Percentiles rank a stretch among this genome's conserved stretches.
Conservation (phyloP, 2,113 vertebrate species). For the Nyctibius bracteatus region DNA sequence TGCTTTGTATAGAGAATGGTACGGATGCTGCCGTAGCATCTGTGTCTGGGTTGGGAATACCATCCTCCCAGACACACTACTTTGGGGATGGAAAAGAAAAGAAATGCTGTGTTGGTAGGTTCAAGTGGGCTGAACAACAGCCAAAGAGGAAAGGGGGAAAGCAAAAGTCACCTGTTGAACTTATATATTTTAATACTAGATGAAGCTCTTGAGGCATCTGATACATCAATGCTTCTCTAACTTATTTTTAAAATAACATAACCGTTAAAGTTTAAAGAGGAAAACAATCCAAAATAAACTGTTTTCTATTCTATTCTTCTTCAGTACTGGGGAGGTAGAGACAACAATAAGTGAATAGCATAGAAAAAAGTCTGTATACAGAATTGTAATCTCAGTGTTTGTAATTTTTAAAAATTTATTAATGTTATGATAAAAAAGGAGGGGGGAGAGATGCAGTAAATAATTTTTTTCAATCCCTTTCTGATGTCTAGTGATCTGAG, state of each 20-base stretch:
- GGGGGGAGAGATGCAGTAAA: background rate
- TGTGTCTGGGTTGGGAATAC: background rate
- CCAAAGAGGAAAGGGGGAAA: background rate
- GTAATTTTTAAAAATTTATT: background rate
- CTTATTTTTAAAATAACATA: background rate
- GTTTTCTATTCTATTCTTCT: background rate
- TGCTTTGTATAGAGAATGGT: background rate
- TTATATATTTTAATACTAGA: background rate
- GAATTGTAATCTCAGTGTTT: background rate
- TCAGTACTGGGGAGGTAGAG: background rate
- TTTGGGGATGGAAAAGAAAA: background rate
- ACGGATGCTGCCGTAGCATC: background rate
- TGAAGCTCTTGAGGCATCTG: background rate
- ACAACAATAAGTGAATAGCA: background rate
- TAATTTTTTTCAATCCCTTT: background rate
- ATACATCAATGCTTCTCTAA: background rate
- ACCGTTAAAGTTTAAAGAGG: background rate
- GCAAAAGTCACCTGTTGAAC: background rate
- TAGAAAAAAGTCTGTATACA: background rate
- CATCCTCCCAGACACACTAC: background rate
- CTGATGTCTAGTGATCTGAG: background rate
- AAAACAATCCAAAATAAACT: background rate
- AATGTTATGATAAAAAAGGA: background rate
- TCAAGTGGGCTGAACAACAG: background rate
- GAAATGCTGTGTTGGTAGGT: background rate